Base-by-base conservation (phyloP, 2,797 vertebrate species). In the Morus bassanus region DNA sequence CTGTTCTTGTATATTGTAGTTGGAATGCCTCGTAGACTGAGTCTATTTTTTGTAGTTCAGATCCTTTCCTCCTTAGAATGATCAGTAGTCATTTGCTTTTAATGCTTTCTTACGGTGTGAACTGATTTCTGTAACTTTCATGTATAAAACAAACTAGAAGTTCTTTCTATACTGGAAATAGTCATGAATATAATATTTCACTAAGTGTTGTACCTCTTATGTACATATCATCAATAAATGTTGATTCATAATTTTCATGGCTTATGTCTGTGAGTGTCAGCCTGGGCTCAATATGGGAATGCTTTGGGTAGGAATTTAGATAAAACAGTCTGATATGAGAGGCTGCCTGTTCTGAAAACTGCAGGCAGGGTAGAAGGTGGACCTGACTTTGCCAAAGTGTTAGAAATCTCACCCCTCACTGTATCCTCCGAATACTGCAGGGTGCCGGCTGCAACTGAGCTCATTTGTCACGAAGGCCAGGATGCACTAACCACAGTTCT, bases 171-270 rank as follows among this genome's bases (percentile, higher is more conserved):
- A 97, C 96, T 97, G 97, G 97, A 98, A 98, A 94, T 97, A 97
- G 97, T 91, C 8, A 53, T 96, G 91, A 97, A 96, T 97, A 92
- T 95, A 98, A 98, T 98, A 98, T 99, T 99, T 99, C 98, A 99
- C 98, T 98, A 98, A 98, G 97, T 99, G 98, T 99, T 99, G 98
- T 99, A 99, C 98, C 98, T 98, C 98, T 98, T 98, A 97, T 99
- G 99, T 99, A 99, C 98, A 99, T 99, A 99, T 98, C 94, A 97
- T 98, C 98, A 99, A 99, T 99, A 99, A 99, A 99, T 98, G 98
- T 99, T 98, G 96, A 98, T 99, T 99, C 98, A 98, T 99, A 98
- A 99, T 98, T 98, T 98, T 98, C 96, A 92, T 77, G 72, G 51
- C 50, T 73, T 89, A 37, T 75, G 57, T 81, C 23, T 86, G n/a